phyloP scores from a whole-genome alignment of 2,888 invertebrate species.

The Adineta ricciae region DNA sequence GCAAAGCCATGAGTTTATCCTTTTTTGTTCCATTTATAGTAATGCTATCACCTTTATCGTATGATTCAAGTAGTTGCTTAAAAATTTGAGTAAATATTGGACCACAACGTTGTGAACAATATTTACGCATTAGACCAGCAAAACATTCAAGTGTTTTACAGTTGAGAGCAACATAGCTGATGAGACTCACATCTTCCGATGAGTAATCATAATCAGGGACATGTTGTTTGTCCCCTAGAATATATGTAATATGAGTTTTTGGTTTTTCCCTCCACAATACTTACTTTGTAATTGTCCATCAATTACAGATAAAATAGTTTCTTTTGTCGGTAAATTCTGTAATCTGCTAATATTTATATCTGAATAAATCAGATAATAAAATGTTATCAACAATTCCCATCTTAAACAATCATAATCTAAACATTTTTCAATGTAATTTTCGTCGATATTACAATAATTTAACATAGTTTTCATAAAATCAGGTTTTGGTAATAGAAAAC shows the following conservation, averaged over 20 bases:
- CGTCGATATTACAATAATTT: constrained; percentile 18
- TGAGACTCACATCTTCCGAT: not conserved
- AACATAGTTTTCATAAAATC: constrained; percentile 21
- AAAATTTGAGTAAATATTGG: constrained; percentile 23
- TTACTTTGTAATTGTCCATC: constrained; percentile 26
- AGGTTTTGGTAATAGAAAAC: constrained; percentile 2
- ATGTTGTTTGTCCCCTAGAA: constrained; percentile 19
- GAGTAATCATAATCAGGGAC: constrained; percentile 7
- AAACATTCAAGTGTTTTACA: constrained; percentile 22
- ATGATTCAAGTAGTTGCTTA: constrained; percentile 8
- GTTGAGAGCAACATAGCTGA: constrained; percentile 21
- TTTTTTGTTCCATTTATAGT: constrained; percentile 1
- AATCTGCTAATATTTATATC: not conserved
- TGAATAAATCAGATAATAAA: not conserved
- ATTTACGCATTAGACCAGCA: constrained; percentile 26
- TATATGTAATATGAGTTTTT: constrained; percentile 6
- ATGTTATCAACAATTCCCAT: constrained; percentile 21
- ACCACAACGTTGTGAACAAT: constrained; percentile 23
- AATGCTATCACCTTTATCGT: not conserved
- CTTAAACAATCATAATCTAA: constrained; percentile 24
- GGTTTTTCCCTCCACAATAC: not conserved
- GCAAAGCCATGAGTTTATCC: constrained; percentile 20
- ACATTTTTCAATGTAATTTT: constrained; percentile 22
- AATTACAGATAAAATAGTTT: constrained; percentile 24
- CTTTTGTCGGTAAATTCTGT: constrained; percentile 2